Conservation (phyloP, 2,888 invertebrate species). For the Orthosia gracilis region DNA sequence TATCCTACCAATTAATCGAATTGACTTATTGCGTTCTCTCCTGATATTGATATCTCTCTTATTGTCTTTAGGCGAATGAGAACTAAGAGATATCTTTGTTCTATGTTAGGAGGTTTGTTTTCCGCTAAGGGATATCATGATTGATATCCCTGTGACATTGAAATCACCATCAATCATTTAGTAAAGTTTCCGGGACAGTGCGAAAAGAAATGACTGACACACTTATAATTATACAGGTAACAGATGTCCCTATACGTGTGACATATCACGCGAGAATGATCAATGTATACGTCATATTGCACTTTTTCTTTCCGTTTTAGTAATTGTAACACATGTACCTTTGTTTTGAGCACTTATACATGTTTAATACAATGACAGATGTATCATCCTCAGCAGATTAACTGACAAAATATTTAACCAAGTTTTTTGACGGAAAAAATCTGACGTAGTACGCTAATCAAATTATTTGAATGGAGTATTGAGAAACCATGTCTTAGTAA, state of each 20-base stretch:
- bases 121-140: constrained; percentile 32
- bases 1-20: not conserved
- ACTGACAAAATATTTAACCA: no score
- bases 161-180: constrained; percentile 42
- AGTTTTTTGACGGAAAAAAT: not conserved
- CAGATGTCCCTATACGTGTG: not conserved
- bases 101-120: no score
- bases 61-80: not conserved
- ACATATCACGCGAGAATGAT: constrained; percentile 4
- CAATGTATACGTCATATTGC: not conserved
- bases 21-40: not conserved
- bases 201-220: constrained; percentile 29
- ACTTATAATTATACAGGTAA: constrained; percentile 33
- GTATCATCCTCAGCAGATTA: not conserved
- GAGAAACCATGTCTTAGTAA: not conserved
- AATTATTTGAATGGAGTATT: not conserved
- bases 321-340: not conserved
- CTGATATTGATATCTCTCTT: not conserved
- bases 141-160: constrained; percentile 45
- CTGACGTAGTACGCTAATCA: not conserved
- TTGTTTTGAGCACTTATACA: not conserved
- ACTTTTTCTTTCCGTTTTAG: not conserved
- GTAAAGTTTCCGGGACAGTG: constrained; percentile 11
- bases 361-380: not conserved
- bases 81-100: constrained; percentile 27